A percentile compares a stretch with the other conserved stretches of the same genome.
phyloP scores from a whole-genome alignment of 2,797 vertebrate species.

The Microtus obscurus region DNA sequence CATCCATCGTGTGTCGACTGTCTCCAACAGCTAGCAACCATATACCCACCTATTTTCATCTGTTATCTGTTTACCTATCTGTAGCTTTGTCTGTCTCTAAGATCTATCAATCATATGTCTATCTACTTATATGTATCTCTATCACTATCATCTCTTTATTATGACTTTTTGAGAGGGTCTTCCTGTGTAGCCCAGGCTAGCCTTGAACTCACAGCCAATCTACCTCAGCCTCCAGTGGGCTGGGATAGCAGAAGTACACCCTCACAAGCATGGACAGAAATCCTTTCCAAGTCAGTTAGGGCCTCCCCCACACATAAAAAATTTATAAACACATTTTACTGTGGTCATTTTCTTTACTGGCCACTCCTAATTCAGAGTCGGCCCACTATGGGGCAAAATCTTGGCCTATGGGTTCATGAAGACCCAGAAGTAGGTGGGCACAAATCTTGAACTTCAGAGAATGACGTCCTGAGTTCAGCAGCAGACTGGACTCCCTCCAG shows the following conservation, averaged over 20 bases:
- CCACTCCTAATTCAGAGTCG: conserved; percentile 16
- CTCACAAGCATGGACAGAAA: background rate
- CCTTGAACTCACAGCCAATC: background rate
- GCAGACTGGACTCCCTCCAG: background rate
- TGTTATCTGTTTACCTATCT: background rate
- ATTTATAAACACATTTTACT: background rate
- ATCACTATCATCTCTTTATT: background rate
- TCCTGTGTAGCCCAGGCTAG: background rate
- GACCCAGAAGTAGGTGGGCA: background rate
- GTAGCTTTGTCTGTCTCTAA: background rate
- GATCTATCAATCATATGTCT: background rate
- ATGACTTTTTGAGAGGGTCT: background rate
- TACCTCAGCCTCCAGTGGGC: background rate
- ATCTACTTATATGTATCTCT: background rate
- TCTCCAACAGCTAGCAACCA: background rate
- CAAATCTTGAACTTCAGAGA: background rate
- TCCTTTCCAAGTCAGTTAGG: conserved; percentile 3
- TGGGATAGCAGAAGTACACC: background rate
- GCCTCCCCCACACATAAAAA: background rate
- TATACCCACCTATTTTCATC: no score
- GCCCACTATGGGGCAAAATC: background rate
- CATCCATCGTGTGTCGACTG: background rate
- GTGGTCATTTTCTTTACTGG: background rate
- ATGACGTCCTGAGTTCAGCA: accelerated
- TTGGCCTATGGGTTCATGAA: background rate